phyloP scores from a whole-genome alignment of 1,140 invertebrate species.

The Sitobion miscanthi region DNA sequence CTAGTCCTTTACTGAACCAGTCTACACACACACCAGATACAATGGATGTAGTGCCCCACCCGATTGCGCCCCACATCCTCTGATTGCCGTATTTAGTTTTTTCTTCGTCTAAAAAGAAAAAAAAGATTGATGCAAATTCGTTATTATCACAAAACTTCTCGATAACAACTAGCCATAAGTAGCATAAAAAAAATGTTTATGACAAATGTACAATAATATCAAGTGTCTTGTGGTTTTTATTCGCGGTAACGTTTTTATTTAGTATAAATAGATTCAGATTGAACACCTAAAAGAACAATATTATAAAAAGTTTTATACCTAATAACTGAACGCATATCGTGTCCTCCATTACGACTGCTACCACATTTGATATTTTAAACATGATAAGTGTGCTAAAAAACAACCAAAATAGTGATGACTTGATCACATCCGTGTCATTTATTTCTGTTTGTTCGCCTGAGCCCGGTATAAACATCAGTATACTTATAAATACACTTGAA shows the following conservation, averaged over 20 bases:
- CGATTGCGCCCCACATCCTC: constrained; percentile 79
- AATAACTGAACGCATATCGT: not conserved
- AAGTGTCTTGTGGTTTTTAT: too few species aligned
- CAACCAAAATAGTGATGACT: not conserved
- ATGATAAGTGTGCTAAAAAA: not conserved
- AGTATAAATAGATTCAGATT: too few species aligned
- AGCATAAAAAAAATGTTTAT: too few species aligned
- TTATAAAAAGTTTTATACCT: not conserved
- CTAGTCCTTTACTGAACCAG: constrained; percentile 65
- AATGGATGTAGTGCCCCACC: constrained; percentile 74
- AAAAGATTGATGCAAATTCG: too few species aligned
- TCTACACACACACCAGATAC: constrained; percentile 73
- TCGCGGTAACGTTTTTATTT: too few species aligned
- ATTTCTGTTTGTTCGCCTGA: not conserved
- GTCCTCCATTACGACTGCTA: not conserved
- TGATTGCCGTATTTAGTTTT: constrained; percentile 77
- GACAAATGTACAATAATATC: too few species aligned
- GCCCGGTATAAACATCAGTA: not conserved
- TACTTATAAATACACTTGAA: too few species aligned
- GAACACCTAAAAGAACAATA: too few species aligned
- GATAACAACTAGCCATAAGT: too few species aligned
- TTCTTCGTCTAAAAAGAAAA: constrained; percentile 62
- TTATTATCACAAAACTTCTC: too few species aligned
- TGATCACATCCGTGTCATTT: not conserved
- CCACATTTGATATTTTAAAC: too few species aligned